phyloP scores from a whole-genome alignment of 2,113 vertebrate species.

The Malurus melanocephalus region DNA sequence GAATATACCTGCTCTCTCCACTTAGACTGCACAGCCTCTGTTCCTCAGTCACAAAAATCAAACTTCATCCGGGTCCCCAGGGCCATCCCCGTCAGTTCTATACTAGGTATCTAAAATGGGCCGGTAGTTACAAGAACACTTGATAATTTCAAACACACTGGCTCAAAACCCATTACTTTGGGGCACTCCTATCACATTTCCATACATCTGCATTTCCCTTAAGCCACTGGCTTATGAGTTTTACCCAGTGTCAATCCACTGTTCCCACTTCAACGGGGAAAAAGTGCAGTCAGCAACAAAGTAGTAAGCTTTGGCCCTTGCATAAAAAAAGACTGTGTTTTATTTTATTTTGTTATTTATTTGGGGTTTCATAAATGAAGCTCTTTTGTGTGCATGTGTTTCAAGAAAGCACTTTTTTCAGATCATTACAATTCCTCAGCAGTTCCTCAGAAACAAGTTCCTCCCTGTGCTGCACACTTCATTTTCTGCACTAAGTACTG shows the following conservation, averaged over 20 bases:
- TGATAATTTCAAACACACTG: background rate
- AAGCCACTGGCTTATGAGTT: slow-evolving; percentile 24
- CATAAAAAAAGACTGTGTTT: background rate
- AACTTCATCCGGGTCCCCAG: slow-evolving; percentile 2
- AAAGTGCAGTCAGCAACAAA: slow-evolving; percentile 40
- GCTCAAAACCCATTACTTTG: slow-evolving; percentile 7
- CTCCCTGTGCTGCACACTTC: slow-evolving; percentile 37
- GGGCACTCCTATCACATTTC: slow-evolving; percentile 33
- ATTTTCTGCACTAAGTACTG: slow-evolving; percentile 60
- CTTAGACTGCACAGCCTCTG: background rate
- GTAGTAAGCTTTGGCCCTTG: background rate
- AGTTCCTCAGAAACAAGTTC: slow-evolving; percentile 59
- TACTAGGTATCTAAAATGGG: background rate
- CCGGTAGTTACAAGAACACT: background rate
- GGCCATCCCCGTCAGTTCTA: background rate
- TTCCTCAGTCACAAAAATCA: slow-evolving; percentile 1
- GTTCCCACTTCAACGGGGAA: background rate
- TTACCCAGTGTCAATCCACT: slow-evolving; percentile 4
- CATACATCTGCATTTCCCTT: slow-evolving; percentile 48
- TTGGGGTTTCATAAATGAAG: slow-evolving; percentile 39
- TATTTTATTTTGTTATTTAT: slow-evolving; percentile 41
- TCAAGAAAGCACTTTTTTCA: slow-evolving; percentile 35
- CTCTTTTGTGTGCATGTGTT: background rate
- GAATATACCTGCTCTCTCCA: background rate
- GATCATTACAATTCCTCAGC: slow-evolving; percentile 48